These are phyloP conservation scores for Cistogaster globosa DNA, from an alignment of 2,888 invertebrate species.

Conservation along the genomic window DNA sequence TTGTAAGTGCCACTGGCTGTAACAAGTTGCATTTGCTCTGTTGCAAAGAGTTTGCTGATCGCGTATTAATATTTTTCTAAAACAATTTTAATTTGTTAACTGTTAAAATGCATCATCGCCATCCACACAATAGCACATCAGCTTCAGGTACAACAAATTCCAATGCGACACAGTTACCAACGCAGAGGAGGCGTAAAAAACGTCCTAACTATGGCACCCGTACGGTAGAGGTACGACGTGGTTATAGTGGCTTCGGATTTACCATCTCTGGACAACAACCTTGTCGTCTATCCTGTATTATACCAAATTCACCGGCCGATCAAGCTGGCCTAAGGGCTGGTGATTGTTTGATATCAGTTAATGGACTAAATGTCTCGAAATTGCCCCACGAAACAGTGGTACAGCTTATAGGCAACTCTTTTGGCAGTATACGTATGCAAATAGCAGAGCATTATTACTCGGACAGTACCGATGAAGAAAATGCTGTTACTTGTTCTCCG, in stretches of 20 bases:
- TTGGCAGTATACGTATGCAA: slow-evolving; percentile 91
- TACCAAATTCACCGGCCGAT: slow-evolving; percentile 94
- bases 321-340: slow-evolving; percentile 95
- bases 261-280: slow-evolving; percentile 98
- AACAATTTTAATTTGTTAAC: neutral
- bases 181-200: slow-evolving; percentile 85
- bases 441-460: slow-evolving; percentile 94
- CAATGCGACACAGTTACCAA: slow-evolving; percentile 75
- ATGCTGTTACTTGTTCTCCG: slow-evolving; percentile 78
- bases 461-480: slow-evolving; percentile 92
- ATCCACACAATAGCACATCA: slow-evolving; percentile 77
- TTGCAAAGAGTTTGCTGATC: slow-evolving; percentile 24
- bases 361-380: slow-evolving; percentile 95
- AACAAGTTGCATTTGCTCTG: slow-evolving; percentile 10
- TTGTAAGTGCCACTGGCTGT: slow-evolving; percentile 4
- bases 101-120: slow-evolving; percentile 77
- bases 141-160: slow-evolving; percentile 57
- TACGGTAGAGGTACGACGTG: slow-evolving; percentile 91
- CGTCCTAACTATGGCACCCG: slow-evolving; percentile 85
- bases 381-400: slow-evolving; percentile 97
- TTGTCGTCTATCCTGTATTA: slow-evolving; percentile 96
- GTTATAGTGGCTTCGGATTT: slow-evolving; percentile 97
- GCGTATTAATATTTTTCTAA: neutral
- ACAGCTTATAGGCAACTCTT: slow-evolving; percentile 92
- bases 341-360: slow-evolving; percentile 95